phyloP scores from a whole-genome alignment of 2,888 invertebrate species.

The Drosophila kambysellisi region DNA sequence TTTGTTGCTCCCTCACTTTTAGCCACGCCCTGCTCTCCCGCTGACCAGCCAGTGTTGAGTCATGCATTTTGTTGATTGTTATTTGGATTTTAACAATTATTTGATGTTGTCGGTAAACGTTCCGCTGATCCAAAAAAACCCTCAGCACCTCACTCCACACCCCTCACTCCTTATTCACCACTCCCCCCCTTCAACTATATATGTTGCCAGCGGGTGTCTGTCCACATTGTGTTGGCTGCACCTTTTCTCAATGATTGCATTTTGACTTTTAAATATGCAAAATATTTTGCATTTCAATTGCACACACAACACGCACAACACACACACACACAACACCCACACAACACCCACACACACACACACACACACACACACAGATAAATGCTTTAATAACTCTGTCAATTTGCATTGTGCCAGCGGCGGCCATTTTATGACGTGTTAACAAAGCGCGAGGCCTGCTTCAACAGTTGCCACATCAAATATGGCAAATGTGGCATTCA shows the following conservation, averaged over 20 bases:
- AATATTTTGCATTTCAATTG: slow-evolving; percentile 78
- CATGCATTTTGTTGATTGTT: slow-evolving; percentile 52
- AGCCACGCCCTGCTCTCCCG: not conserved
- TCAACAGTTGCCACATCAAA: slow-evolving; percentile 16
- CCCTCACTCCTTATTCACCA: too few relatives aligned
- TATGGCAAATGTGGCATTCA: not conserved
- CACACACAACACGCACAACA: slow-evolving; percentile 38
- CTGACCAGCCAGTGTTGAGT: slow-evolving; percentile 17
- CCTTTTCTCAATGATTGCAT: slow-evolving; percentile 71
- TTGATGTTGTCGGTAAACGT: slow-evolving; percentile 61
- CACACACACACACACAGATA: slow-evolving; percentile 14
- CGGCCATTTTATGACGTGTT: slow-evolving; percentile 20
- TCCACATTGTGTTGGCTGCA: slow-evolving; percentile 39
- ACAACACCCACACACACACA: slow-evolving; percentile 22
- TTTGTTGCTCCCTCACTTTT: not conserved
- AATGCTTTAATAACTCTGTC: slow-evolving; percentile 62
- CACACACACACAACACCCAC: slow-evolving; percentile 10
- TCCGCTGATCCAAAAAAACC: slow-evolving; percentile 1
- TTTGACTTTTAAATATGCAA: slow-evolving; percentile 63
- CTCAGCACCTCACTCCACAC: not conserved
- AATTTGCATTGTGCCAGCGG: slow-evolving; percentile 36
- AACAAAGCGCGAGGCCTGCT: slow-evolving; percentile 42
- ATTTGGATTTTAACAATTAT: slow-evolving; percentile 73
- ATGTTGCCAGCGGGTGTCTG: slow-evolving; percentile 20
- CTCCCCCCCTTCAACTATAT: not conserved